Evolutionary conservation across 2,113 vertebrate species (phyloP).

Genomic region (Hydrolagus affinis): DNA sequence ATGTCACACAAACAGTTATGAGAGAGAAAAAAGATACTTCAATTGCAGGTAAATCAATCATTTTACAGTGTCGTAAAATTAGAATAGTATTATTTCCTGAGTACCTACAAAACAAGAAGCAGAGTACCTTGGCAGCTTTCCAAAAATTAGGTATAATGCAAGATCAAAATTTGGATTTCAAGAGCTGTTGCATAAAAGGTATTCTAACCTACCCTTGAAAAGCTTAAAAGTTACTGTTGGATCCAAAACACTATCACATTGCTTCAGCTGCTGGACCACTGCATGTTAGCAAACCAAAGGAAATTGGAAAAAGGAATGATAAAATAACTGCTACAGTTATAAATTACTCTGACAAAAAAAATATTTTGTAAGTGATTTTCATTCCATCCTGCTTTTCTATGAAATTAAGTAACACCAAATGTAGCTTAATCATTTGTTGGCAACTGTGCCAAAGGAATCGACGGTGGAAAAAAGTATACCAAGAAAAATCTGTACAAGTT

Average conservation of each 20-base stretch:
- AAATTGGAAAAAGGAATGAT: background rate
- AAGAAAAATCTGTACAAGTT: background rate
- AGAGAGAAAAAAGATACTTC: conserved; percentile 1
- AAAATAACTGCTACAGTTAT: background rate
- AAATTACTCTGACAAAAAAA: conserved; percentile 6
- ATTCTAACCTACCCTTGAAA: conserved; percentile 1
- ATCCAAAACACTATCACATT: background rate
- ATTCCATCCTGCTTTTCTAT: conserved; percentile 3
- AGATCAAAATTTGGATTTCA: background rate
- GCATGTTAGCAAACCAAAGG: background rate
- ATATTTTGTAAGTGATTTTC: background rate
- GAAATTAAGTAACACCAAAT: background rate
- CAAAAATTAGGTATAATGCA: background rate
- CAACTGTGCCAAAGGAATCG: conserved; percentile 2
- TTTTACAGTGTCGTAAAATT: background rate
- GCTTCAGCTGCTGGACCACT: background rate
- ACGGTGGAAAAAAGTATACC: background rate
- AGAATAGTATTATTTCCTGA: background rate
- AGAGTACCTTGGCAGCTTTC: background rate
- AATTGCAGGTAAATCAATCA: conserved; percentile 1
- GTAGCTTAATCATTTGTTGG: background rate
- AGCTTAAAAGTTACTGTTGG: background rate
- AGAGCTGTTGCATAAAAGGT: conserved; percentile 4
- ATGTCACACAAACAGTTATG: background rate
- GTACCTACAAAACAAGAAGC: background rate